Evolutionary conservation across 1,140 invertebrate genomes (phyloP).

Genomic region (Eurosta solidaginis): DNA sequence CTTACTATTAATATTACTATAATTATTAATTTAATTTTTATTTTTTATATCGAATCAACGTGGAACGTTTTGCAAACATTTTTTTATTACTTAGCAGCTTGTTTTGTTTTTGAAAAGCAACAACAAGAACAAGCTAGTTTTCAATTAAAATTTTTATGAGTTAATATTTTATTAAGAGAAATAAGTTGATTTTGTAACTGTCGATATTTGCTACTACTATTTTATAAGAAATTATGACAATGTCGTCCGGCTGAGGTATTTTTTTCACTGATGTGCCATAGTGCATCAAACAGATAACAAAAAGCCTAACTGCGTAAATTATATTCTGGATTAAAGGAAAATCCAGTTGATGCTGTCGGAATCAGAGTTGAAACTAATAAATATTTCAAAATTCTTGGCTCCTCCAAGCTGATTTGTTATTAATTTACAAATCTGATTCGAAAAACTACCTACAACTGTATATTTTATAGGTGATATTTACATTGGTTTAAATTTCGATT

Average conservation of each 20-base stretch:
- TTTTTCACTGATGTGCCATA: background rate
- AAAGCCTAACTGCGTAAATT: background rate
- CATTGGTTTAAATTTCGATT: no score
- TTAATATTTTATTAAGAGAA: conserved; percentile 31
- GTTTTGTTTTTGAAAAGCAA: conserved; percentile 10
- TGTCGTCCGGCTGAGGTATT: conserved; percentile 26
- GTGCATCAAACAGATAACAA: background rate
- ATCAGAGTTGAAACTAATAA: no score
- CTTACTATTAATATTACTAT: conserved; percentile 3
- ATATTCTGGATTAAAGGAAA: no score
- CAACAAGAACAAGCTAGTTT: background rate
- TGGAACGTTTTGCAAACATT: conserved; percentile 51
- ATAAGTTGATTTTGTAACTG: conserved; percentile 41
- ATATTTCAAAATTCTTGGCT: no score
- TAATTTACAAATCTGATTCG: no score
- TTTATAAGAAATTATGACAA: conserved; percentile 34
- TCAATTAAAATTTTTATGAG: conserved; percentile 38
- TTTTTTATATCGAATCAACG: conserved; percentile 57
- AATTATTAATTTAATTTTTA: conserved; percentile 29
- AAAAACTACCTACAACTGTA: no score
- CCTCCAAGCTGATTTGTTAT: no score
- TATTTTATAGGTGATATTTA: no score
- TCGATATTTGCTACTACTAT: conserved; percentile 38
- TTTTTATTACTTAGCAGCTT: conserved; percentile 41
- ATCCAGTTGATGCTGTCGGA: no score